Evolutionary conservation across 2,113 vertebrate species (phyloP).

Genomic region (Platycercus adscitus): DNA sequence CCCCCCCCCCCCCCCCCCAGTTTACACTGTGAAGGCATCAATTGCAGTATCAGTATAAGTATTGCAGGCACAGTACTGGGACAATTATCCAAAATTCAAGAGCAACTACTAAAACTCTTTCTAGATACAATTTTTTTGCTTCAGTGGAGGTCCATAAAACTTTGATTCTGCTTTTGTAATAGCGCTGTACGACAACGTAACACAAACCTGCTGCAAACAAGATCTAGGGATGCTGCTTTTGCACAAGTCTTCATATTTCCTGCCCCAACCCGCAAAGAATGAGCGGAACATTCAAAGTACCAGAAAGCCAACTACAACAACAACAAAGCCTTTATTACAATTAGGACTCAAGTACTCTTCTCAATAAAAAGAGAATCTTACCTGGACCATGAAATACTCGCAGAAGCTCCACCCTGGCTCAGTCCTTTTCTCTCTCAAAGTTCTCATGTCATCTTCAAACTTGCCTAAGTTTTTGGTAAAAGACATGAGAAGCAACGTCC

Average conservation of each 20-base stretch:
- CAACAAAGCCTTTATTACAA: not conserved
- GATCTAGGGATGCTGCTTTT: not conserved
- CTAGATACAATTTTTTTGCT: not conserved
- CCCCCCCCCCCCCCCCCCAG: no score
- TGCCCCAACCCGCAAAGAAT: not conserved
- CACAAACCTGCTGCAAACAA: not conserved
- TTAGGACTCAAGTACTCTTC: not conserved
- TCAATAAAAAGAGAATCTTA: constrained; percentile 32
- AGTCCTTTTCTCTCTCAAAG: constrained; percentile 94
- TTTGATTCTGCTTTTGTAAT: not conserved
- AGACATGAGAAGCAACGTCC: constrained; percentile 96
- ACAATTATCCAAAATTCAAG: not conserved
- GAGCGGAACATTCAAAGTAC: not conserved
- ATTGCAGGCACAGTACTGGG: not conserved
- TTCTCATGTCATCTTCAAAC: constrained; percentile 98
- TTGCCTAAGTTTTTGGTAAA: constrained; percentile 98
- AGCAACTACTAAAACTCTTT: not conserved
- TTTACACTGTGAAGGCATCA: not conserved
- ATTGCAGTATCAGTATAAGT: not conserved
- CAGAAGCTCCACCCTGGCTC: constrained; percentile 99
- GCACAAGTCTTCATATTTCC: not conserved
- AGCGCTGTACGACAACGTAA: not conserved
- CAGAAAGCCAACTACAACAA: not conserved
- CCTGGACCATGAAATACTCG: constrained; percentile 99
- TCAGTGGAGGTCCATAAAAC: not conserved